Conservation (phyloP, 2,797 vertebrate species). For the Pseudochaenichthys georgianus region DNA sequence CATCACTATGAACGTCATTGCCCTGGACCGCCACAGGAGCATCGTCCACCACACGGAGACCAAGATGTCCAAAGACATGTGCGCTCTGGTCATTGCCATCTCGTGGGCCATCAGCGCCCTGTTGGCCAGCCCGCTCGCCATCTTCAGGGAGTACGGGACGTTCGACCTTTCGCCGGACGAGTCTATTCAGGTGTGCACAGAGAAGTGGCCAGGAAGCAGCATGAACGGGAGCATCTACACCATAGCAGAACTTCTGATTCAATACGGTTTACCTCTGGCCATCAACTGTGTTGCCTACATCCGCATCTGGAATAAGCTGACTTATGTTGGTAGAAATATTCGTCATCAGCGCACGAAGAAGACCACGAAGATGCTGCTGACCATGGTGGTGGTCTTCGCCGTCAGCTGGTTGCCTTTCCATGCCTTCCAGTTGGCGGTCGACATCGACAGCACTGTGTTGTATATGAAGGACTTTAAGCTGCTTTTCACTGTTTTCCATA, state of each 20-base stretch:
- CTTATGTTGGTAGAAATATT: conserved; percentile 77
- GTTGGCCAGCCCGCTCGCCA: conserved; percentile 93
- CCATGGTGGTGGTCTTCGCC: conserved; percentile 94
- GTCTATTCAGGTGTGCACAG: conserved; percentile 91
- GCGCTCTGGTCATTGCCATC: conserved; percentile 89
- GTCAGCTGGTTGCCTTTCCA: conserved; percentile 96
- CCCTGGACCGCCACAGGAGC: conserved; percentile 93
- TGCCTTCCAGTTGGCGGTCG: conserved; percentile 93
- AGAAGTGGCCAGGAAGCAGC: conserved; percentile 91
- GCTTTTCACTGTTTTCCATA: conserved; percentile 93
- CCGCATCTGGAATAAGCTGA: conserved; percentile 93
- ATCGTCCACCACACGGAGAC: conserved; percentile 94
- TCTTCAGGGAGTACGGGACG: conserved; percentile 93
- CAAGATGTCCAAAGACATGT: conserved; percentile 93
- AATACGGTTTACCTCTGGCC: conserved; percentile 91
- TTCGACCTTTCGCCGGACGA: conserved; percentile 87
- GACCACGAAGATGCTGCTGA: conserved; percentile 96
- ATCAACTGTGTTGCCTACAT: conserved; percentile 92
- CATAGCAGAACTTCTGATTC: conserved; percentile 89
- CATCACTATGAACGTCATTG: conserved; percentile 94
- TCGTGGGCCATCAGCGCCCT: conserved; percentile 92
- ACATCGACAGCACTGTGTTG: conserved; percentile 90
- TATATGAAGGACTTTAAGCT: conserved; percentile 94
- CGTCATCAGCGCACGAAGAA: conserved; percentile 88
- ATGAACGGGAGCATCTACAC: conserved; percentile 92